Evolutionary conservation across 2,797 vertebrate genomes (phyloP).

Genomic region (Brachyrhaphis roseni): DNA sequence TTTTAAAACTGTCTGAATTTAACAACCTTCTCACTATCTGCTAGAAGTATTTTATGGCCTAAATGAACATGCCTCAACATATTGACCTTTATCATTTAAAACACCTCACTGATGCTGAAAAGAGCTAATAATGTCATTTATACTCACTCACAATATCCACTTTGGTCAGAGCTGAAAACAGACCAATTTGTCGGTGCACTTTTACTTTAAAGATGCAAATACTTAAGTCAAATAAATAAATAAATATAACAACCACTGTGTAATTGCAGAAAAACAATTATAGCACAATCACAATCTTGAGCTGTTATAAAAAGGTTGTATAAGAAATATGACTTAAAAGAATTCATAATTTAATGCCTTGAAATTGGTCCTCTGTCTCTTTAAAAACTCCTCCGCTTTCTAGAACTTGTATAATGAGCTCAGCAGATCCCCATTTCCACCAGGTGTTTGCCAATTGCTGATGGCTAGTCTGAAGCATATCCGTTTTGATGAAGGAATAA

Average conservation of each 20-base stretch:
- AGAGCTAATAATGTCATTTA: not conserved
- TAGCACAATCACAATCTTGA: no score
- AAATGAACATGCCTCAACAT: not conserved
- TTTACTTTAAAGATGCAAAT: no score
- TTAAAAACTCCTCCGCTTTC: no score
- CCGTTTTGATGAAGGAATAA: no score
- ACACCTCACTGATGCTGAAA: not conserved
- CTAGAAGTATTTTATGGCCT: not conserved
- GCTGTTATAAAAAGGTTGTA: no score
- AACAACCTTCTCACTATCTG: not conserved
- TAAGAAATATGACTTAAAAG: no score
- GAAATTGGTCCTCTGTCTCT: no score
- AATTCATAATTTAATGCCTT: no score
- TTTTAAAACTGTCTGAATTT: not conserved
- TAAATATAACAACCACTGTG: not conserved
- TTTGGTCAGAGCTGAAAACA: not conserved
- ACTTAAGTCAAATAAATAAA: not conserved
- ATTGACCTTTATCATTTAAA: not conserved
- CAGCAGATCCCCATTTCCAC: no score
- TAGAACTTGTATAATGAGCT: no score
- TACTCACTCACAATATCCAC: not conserved
- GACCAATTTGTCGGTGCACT: not conserved
- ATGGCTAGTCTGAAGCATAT: no score
- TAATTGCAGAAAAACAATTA: not conserved
- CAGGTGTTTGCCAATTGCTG: no score